Base-by-base conservation (phyloP, 2,888 invertebrate genomes). In the Philereme vetulata region DNA sequence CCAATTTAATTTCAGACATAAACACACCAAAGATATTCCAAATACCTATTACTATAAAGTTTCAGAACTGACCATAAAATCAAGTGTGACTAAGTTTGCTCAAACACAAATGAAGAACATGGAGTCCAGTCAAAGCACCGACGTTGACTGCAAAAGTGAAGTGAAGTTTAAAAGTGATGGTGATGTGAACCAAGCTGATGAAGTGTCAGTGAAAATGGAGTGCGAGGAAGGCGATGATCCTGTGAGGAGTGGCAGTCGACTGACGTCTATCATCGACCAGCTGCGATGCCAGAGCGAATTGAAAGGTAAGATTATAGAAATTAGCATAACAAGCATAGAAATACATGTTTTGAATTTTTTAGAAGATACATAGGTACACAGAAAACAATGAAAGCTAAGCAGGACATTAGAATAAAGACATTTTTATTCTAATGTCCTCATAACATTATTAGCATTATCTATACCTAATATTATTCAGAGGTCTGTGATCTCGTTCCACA, bases 181-280 rank as follows among this genome's bases (percentile, higher is more conserved):
- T 44, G 42, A 47, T 0, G 51, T 34, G 34, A 51, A 43, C 6
- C 36, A 71, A 56, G 62, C 10, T 68, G 75, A 43, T 65, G 78
- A 77, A 69, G 76, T 80, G 75, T 56, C 64, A 60, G 74, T 72
- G 60, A 67, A 68, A 50, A 60, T 66, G 51, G 63, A 70, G 35
- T 45, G 52, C 42, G 72, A 68, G 43, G 68, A 70, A 3, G 65
- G 68, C 72, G 78, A 77, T 56, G 75, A 75, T 11, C 60, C 70
- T 55, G 64, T 75, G 66, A 85, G 82, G 68, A 76, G 80, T n/a
- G 81, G 66, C 54, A 89, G 84, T 62, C 71, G 93, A 10, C 78
- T 93, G 57, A 93, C 88, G 3, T 87, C 80, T 67, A 93, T 93
- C 71, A 93, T 93, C 56, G 92, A 93, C 58, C 93, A 93, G 72